Evolutionary conservation across 2,888 invertebrate genomes (phyloP).

Genomic region (Helleia helle): DNA sequence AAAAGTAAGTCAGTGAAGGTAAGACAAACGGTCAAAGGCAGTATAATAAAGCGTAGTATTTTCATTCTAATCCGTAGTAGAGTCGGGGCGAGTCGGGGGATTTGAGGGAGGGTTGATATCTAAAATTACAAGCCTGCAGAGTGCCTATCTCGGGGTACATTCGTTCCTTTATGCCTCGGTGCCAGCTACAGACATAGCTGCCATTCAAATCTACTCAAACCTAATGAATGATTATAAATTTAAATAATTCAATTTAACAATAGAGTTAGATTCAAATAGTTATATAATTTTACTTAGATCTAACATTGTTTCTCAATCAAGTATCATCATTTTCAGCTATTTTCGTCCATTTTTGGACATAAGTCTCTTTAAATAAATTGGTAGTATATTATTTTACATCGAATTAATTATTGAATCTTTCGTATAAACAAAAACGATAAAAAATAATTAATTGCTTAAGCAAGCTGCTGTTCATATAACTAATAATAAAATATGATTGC

Average conservation of each 20-base stretch:
- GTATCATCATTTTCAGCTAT: too few relatives aligned
- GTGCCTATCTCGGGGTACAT: slow-evolving; percentile 59
- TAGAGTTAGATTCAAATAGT: too few relatives aligned
- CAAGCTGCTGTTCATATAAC: too few relatives aligned
- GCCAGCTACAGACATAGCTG: slow-evolving; percentile 58
- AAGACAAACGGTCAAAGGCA: slow-evolving; percentile 64
- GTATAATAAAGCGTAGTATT: slow-evolving; percentile 68
- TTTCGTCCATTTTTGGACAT: too few relatives aligned
- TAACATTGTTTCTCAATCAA: too few relatives aligned
- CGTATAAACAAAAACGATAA: too few relatives aligned
- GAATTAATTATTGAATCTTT: too few relatives aligned
- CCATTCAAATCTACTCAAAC: slow-evolving; percentile 54
- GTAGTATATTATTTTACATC: too few relatives aligned
- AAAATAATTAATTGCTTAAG: too few relatives aligned
- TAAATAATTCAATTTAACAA: not conserved
- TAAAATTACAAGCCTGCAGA: slow-evolving; percentile 68
- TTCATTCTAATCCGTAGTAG: slow-evolving; percentile 62
- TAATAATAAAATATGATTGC: too few relatives aligned
- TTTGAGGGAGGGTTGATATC: slow-evolving; percentile 57
- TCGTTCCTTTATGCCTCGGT: slow-evolving; percentile 61
- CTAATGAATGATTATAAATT: slow-evolving; percentile 36
- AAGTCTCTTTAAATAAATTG: too few relatives aligned
- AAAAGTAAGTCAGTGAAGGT: slow-evolving; percentile 34
- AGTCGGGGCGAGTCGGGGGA: slow-evolving; percentile 44
- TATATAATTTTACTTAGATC: too few relatives aligned